Percentiles rank a stretch among this genome's conserved stretches.
These are phyloP conservation scores for Lanius collurio DNA, from an alignment of 2,113 vertebrate genomes.

Conservation along the genomic window DNA sequence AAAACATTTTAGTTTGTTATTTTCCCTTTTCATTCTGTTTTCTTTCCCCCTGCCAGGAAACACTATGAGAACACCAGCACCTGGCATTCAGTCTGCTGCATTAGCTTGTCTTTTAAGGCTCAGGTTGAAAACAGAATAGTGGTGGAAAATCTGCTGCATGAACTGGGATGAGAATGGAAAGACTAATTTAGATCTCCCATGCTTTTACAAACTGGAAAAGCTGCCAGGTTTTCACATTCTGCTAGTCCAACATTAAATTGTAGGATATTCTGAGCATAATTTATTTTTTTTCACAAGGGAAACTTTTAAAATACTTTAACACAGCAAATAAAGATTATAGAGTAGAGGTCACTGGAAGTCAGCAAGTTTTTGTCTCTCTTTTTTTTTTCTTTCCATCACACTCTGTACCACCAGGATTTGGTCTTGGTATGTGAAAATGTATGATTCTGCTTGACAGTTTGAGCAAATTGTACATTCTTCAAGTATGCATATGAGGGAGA, in stretches of 20 bases:
- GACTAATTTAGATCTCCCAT: neutral
- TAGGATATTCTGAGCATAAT: neutral
- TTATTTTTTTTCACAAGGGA: neutral
- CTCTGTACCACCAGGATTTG: neutral
- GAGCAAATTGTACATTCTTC: constrained; percentile 5
- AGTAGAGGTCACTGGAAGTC: neutral
- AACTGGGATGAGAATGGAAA: neutral
- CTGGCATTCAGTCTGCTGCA: neutral
- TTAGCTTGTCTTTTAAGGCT: constrained; percentile 27
- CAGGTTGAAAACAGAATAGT: constrained; percentile 14
- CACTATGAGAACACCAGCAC: neutral
- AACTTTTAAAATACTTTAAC: neutral
- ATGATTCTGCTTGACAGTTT: neutral
- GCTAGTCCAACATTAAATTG: neutral
- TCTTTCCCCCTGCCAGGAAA: neutral
- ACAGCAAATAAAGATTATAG: neutral
- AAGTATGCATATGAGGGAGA: neutral
- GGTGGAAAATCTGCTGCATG: neutral
- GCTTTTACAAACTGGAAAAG: neutral
- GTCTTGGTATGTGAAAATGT: neutral
- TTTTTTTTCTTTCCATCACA: neutral
- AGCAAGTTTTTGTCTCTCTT: neutral
- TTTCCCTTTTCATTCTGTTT: neutral
- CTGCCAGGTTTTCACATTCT: neutral
- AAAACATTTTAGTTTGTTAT: neutral